Conservation (phyloP, 2,888 invertebrate genomes). For the Coenonympha arcania region DNA sequence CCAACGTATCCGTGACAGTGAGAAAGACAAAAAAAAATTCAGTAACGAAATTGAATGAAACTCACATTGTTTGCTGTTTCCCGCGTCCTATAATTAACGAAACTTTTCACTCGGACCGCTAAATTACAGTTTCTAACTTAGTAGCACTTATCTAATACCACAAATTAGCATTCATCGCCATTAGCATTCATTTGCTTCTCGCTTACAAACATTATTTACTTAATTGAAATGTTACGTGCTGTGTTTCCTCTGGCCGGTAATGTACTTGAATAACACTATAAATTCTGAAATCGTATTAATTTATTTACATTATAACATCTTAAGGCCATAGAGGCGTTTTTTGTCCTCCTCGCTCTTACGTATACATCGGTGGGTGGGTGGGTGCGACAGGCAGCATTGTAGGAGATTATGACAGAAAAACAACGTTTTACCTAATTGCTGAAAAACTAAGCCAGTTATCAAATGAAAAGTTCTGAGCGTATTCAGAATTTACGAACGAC, state of each 20-base stretch:
- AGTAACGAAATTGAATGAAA: too few species aligned
- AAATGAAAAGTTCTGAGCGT: too few species aligned
- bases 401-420: too few species aligned
- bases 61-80: slow-evolving; percentile 10
- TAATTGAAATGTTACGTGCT: slow-evolving; percentile 22
- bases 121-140: slow-evolving; percentile 28
- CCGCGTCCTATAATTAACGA: slow-evolving; percentile 24
- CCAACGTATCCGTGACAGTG: too few species aligned
- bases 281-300: too few species aligned
- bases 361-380: too few species aligned
- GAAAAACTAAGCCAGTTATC: too few species aligned
- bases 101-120: slow-evolving; percentile 24
- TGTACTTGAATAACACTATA: neutral
- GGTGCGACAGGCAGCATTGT: too few species aligned
- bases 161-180: slow-evolving; percentile 23
- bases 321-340: neutral
- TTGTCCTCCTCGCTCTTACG: too few species aligned
- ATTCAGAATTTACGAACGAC: too few species aligned
- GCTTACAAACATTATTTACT: slow-evolving; percentile 17
- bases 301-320: neutral
- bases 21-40: too few species aligned
- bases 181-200: slow-evolving; percentile 22
- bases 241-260: neutral
- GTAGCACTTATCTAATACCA: slow-evolving; percentile 26
- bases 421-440: too few species aligned